phyloP scores from a whole-genome alignment of 2,113 vertebrate species.

The Pao palembangensis region DNA sequence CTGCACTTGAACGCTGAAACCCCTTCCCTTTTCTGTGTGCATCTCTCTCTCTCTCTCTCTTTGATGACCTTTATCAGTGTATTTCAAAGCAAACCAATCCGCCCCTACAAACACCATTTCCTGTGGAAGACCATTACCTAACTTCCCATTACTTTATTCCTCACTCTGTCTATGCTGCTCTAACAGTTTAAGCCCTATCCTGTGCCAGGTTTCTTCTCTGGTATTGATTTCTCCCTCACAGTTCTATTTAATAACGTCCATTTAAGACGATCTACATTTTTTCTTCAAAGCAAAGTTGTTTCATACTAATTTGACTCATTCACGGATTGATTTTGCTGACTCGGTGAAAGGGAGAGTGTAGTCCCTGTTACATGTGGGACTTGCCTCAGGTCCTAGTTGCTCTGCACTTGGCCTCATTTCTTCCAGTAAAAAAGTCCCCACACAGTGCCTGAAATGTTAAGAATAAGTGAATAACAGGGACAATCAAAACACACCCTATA shows the following conservation, averaged over 20 bases:
- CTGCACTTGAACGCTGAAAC: constrained; percentile 69
- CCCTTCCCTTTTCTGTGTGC: constrained; percentile 50
- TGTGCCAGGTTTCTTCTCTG: constrained; percentile 17
- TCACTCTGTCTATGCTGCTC: constrained; percentile 45
- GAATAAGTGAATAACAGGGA: constrained; percentile 23
- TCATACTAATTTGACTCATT: constrained; percentile 27
- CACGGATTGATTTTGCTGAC: constrained; percentile 46
- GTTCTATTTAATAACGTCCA: constrained; percentile 7
- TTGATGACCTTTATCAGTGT: constrained; percentile 74
- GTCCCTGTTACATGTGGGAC: no score
- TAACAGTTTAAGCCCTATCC: constrained; percentile 38
- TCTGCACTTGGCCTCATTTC: constrained; percentile 34
- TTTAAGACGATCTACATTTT: constrained; percentile 15
- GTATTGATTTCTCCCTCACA: constrained; percentile 48
- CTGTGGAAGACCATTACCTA: constrained; percentile 74
- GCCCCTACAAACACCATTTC: constrained; percentile 74
- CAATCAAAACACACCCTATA: constrained; percentile 14
- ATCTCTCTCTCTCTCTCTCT: constrained; percentile 8
- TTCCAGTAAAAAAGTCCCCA: constrained; percentile 35
- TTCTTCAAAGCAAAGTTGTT: constrained; percentile 7
- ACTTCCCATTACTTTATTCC: constrained; percentile 69
- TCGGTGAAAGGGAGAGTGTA: constrained; percentile 19
- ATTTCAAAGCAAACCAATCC: constrained; percentile 70
- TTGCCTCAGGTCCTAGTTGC: constrained; percentile 26
- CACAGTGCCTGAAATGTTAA: constrained; percentile 20